These are phyloP conservation scores for Corbicula japonica DNA, from an alignment of 2,888 invertebrate genomes.

Conservation along the genomic window DNA sequence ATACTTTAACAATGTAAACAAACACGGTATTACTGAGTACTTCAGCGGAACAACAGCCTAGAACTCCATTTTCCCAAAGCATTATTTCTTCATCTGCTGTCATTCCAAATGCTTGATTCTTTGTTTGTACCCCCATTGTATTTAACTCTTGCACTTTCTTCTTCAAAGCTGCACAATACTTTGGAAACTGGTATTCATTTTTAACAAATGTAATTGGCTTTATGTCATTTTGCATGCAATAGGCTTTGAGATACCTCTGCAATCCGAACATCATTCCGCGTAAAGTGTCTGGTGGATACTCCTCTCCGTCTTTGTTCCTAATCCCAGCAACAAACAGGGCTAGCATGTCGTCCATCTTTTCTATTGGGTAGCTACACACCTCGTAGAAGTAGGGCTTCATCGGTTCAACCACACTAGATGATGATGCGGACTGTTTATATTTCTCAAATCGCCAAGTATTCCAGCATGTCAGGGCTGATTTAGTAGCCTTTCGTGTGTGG, in stretches of 20 bases:
- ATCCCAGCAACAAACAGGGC: conserved; percentile 27
- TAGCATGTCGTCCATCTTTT: conserved; percentile 16
- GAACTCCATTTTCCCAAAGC: conserved; percentile 38
- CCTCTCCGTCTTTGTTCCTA: conserved; percentile 5
- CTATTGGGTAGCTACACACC: conserved; percentile 2
- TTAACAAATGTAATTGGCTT: conserved; percentile 6
- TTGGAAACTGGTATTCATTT: conserved; percentile 20
- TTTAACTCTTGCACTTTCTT: conserved; percentile 6
- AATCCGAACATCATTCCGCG: conserved; percentile 36
- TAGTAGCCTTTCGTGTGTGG: conserved; percentile 29
- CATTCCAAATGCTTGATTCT: conserved; percentile 16
- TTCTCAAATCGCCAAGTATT: conserved; percentile 9
- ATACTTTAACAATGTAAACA: conserved; percentile 46
- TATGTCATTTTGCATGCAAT: conserved; percentile 5
- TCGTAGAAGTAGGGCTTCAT: conserved; percentile 21
- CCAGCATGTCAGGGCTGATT: conserved; percentile 22
- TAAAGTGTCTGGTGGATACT: conserved; percentile 36
- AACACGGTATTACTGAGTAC: conserved; percentile 39
- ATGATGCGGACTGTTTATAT: no score
- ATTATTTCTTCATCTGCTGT: conserved; percentile 13
- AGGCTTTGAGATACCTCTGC: conserved; percentile 33
- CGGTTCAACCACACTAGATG: no score
- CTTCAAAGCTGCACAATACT: conserved; percentile 6
- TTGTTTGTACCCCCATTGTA: conserved; percentile 3
- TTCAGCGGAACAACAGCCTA: conserved; percentile 28